Base-by-base conservation (phyloP, 2,888 invertebrate species). In the Epiblema foenella region DNA sequence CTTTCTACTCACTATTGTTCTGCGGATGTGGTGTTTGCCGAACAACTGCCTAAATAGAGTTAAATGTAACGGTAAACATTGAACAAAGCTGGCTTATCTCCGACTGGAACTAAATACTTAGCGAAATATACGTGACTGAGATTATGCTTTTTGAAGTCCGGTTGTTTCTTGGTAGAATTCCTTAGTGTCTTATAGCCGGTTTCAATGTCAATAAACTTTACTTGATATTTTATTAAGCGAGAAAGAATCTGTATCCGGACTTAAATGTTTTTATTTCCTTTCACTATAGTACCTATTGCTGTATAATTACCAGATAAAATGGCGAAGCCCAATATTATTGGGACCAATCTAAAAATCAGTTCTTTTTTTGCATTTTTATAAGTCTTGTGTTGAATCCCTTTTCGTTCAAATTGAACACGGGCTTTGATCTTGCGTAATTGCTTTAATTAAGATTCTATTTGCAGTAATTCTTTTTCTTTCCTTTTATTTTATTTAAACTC, bases 11-110 rank as follows among this genome's bases (percentile, higher is more conserved):
- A 65, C 52, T 68, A 65, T 80, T 81, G 78, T 81, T 73, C 77
- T 75, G 73, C 82, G 83, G 83, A 84, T 79, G 83, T 82, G 77
- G 77, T 83, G 77, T 83, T 83, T 84, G 78, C 75, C 75, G 68
- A 69, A 59, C 63, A 33, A 71, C 72, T 72, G 75, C 77, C 78
- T 76, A 84, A 86, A 85, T 79, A 80, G 81, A 87, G 81, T 78
- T 81, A 85, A 87, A 88, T 80, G 84, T 87, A 87, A 86, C 87
- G 62, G 69, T 65, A 65, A 64, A 67, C 75, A 73, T 74, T 74
- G 77, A 85, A 88, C 88, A 88, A 86, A 85, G 83, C 80, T 73
- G 79, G 84, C 85, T 90, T 89, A 89, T 90, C 89, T 89, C 67
- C 75, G 73, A 74, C 81, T 78, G 75, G 80, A 88, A 86, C 85